Percentiles rank a stretch among this genome's conserved stretches.
Evolutionary conservation across 2,888 invertebrate genomes (phyloP).

Genomic region (Deilephila porcellus): DNA sequence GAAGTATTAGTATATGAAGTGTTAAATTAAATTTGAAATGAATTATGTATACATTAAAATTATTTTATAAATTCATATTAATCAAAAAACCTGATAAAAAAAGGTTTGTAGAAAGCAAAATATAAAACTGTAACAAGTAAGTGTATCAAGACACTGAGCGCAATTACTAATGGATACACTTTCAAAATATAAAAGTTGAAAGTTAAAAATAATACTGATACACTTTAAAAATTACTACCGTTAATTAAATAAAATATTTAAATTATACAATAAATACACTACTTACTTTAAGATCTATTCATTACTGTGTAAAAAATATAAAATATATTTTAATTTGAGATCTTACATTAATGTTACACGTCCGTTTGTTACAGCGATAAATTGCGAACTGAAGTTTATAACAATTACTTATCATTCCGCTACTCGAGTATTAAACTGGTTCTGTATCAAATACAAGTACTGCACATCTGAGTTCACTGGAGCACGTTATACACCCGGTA

Average conservation of each 20-base stretch:
- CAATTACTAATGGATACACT: neutral
- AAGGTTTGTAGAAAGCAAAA: neutral
- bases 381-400: conserved; percentile 5
- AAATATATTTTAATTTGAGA: neutral
- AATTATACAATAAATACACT: neutral
- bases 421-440: neutral
- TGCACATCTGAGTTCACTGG: neutral
- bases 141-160: neutral
- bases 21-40: too few relatives aligned
- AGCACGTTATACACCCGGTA: neutral
- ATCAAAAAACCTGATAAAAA: neutral
- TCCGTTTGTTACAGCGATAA: neutral
- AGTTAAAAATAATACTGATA: neutral
- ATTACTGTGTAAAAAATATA: neutral
- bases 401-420: neutral
- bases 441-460: neutral
- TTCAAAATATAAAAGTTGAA: neutral
- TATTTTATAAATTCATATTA: too few relatives aligned
- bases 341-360: neutral
- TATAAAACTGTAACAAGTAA: neutral
- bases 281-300: neutral
- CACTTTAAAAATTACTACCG: too few relatives aligned
- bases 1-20: too few relatives aligned
- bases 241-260: neutral
- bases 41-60: too few relatives aligned